Percentiles rank a stretch among this genome's conserved stretches.
Evolutionary conservation across 2,888 invertebrate species (phyloP).

Genomic region (Trimorus sp.): DNA sequence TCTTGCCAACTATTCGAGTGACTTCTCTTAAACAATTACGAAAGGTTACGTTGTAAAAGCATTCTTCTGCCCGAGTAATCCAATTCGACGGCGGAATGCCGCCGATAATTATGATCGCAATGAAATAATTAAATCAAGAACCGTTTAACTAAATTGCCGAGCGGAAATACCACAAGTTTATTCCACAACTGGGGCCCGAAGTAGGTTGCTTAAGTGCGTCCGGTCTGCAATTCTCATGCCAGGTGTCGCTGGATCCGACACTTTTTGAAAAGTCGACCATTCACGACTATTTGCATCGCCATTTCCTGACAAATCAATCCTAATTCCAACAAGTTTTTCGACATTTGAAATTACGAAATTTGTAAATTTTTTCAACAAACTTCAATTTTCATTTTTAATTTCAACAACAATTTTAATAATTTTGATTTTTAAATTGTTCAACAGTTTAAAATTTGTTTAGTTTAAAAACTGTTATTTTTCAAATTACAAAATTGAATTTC

Average conservation of each 20-base stretch:
- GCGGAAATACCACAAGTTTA: slow-evolving; percentile 59
- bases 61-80: slow-evolving; percentile 24
- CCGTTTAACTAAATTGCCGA: slow-evolving; percentile 56
- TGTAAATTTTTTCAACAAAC: too few species aligned
- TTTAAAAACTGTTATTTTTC: too few species aligned
- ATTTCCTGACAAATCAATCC: slow-evolving; percentile 35
- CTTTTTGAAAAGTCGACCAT: slow-evolving; percentile 34
- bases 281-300: slow-evolving; percentile 42
- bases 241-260: slow-evolving; percentile 49
- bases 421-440: too few species aligned
- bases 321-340: not conserved
- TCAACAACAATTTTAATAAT: too few species aligned
- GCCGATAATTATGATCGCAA: slow-evolving; percentile 51
- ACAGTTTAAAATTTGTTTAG: too few species aligned
- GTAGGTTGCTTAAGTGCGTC: slow-evolving; percentile 56
- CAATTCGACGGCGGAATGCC: slow-evolving; percentile 40
- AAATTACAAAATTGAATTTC: too few species aligned
- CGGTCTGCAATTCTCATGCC: slow-evolving; percentile 57
- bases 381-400: too few species aligned
- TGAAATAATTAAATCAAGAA: slow-evolving; percentile 61
- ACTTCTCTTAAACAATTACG: too few species aligned
- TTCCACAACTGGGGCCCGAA: slow-evolving; percentile 50
- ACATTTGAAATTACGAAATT: not conserved
- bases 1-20: too few species aligned
- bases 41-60: not conserved